A percentile compares a stretch with the other conserved stretches of the same genome.
These are phyloP conservation scores for Drosophila atripex DNA, from an alignment of 2,888 invertebrate genomes.

Conservation along the genomic window DNA sequence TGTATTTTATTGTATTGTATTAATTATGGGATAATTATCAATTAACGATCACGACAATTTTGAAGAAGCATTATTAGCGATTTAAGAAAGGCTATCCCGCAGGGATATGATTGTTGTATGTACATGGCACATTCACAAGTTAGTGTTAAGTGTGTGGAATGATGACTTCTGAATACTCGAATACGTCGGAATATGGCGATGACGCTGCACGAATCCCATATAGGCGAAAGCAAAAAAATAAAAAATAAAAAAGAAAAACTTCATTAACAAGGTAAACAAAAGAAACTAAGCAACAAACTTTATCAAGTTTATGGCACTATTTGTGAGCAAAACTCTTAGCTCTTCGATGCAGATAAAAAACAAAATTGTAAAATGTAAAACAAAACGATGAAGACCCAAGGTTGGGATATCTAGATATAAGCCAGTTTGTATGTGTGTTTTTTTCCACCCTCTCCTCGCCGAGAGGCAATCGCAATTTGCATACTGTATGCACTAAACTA, in stretches of 20 bases:
- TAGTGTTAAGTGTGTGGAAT: conserved; percentile 24
- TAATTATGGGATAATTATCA: conserved; percentile 52
- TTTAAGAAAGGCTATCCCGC: conserved; percentile 44
- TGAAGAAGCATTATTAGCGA: conserved; percentile 77
- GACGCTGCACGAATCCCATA: conserved; percentile 52
- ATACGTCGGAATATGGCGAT: conserved; percentile 52
- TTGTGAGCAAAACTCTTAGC: conserved; percentile 48
- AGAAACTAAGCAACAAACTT: conserved; percentile 41
- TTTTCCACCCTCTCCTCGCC: conserved; percentile 39
- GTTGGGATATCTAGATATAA: conserved; percentile 45
- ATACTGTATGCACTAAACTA: conserved; percentile 68
- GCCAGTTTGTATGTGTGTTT: conserved; percentile 51
- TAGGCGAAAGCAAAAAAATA: conserved; percentile 52
- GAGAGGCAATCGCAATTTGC: conserved; percentile 59
- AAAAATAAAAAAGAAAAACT: conserved; percentile 48
- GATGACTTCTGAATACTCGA: conserved; percentile 67
- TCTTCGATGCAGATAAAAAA: conserved; percentile 44
- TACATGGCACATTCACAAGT: conserved; percentile 35
- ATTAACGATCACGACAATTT: conserved; percentile 63
- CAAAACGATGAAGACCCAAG: conserved; percentile 34
- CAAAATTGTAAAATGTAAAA: conserved; percentile 49
- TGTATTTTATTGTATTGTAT: conserved; percentile 60
- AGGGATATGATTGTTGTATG: conserved; percentile 10
- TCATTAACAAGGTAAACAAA: conserved; percentile 23
- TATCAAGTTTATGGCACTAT: conserved; percentile 66